Evolutionary conservation across 2,888 invertebrate species (phyloP).

Genomic region (Cryptosula pallasiana): DNA sequence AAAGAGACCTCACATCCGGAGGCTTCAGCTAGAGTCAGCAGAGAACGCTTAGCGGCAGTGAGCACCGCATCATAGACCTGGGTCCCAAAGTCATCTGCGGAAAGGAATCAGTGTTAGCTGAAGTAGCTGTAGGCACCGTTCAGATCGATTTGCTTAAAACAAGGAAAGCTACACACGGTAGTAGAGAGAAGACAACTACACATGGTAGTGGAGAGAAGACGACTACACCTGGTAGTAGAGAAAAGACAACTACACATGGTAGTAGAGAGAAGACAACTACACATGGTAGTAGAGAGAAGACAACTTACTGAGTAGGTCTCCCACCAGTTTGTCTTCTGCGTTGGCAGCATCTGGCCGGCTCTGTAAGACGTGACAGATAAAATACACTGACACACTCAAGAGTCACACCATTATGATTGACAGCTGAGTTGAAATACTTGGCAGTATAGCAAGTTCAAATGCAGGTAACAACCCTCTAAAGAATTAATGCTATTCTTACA

Average conservation of each 20-base stretch:
- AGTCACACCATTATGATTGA: no score
- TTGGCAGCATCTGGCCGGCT: neutral
- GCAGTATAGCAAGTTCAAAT: no score
- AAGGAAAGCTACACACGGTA: no score
- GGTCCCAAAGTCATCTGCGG: conserved; percentile 42
- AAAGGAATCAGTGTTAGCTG: conserved; percentile 10
- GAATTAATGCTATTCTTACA: no score
- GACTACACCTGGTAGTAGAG: neutral
- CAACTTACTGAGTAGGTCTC: conserved; percentile 28
- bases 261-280: neutral
- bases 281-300: neutral
- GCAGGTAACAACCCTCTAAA: no score
- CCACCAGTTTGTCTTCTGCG: conserved; percentile 26
- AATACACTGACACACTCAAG: no score
- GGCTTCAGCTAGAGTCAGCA: conserved; percentile 46
- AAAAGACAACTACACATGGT: neutral
- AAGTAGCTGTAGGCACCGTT: no score
- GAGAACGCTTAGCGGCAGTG: conserved; percentile 38
- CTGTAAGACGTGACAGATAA: neutral
- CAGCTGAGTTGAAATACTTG: no score
- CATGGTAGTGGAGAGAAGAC: neutral
- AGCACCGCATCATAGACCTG: conserved; percentile 45
- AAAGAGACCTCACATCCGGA: conserved; percentile 38
- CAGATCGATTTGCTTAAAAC: no score
- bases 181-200: neutral